These are phyloP conservation scores for Hycleus cichorii DNA, from an alignment of 1,140 invertebrate species.

Conservation along the genomic window DNA sequence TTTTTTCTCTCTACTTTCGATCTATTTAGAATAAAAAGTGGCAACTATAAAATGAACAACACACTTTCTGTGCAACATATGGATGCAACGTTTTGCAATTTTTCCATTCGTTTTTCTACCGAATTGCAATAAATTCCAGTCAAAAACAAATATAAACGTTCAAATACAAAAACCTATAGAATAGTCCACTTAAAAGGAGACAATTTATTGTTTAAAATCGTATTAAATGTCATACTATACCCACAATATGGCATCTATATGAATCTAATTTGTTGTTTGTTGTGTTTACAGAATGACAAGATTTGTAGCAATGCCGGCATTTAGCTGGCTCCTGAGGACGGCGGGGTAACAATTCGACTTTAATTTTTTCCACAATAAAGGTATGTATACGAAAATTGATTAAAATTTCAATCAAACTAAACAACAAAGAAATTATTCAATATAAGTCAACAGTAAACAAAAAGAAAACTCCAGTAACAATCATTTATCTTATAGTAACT, in stretches of 20 bases:
- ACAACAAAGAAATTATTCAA: too few species aligned
- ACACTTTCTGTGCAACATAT: not conserved
- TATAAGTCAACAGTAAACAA: too few species aligned
- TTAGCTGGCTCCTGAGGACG: constrained; percentile 11
- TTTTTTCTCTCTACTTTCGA: too few species aligned
- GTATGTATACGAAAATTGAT: not conserved
- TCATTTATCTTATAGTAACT: too few species aligned
- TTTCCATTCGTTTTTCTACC: not conserved
- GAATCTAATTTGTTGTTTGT: not conserved
- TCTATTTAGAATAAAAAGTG: too few species aligned
- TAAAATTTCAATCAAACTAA: too few species aligned
- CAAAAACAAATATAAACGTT: not conserved
- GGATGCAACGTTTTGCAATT: not conserved
- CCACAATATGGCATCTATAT: too few species aligned
- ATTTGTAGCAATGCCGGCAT: constrained; percentile 5
- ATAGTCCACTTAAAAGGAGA: too few species aligned
- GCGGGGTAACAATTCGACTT: constrained; percentile 5
- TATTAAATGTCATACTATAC: too few species aligned
- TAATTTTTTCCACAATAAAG: constrained; percentile 1
- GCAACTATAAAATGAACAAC: not conserved
- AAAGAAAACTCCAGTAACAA: too few species aligned
- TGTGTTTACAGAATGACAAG: constrained; percentile 12
- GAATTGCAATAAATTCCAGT: not conserved
- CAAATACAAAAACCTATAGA: too few species aligned
- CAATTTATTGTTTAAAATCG: too few species aligned